These are phyloP conservation scores for Liopterus haemorrhoidalis DNA, from an alignment of 2,888 invertebrate species.

Conservation along the genomic window DNA sequence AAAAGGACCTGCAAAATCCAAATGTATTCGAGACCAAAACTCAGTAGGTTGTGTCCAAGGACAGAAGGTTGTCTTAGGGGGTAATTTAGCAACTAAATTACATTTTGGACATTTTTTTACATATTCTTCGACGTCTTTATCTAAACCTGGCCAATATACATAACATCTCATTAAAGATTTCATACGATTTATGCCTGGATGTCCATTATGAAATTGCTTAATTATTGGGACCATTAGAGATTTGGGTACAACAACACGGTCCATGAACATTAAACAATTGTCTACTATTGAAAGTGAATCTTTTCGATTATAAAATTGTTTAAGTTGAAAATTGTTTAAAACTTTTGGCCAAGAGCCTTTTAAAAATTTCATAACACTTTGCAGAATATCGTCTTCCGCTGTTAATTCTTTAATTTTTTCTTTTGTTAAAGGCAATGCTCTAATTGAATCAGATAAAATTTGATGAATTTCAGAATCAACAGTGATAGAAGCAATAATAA, in stretches of 20 bases:
- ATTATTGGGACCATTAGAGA: constrained; percentile 20
- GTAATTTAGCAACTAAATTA: constrained; percentile 29
- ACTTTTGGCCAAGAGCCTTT: not conserved
- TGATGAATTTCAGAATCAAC: too few relatives aligned
- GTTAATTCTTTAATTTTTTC: not conserved
- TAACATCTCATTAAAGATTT: constrained; percentile 31
- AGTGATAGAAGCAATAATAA: too few relatives aligned
- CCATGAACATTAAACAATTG: constrained; percentile 21
- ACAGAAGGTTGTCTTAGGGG: constrained; percentile 27
- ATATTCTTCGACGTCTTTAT: constrained; percentile 28
- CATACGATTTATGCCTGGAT: constrained; percentile 30
- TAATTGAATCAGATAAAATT: not conserved
- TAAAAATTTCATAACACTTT: not conserved
- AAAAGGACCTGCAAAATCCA: constrained; percentile 43
- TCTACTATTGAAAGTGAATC: not conserved
- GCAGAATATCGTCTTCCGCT: not conserved
- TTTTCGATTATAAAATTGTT: not conserved
- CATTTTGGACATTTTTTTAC: constrained; percentile 29
- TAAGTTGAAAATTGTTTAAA: too few relatives aligned
- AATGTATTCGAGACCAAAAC: constrained; percentile 40
- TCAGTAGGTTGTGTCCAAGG: constrained; percentile 30
- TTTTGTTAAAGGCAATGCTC: not conserved
- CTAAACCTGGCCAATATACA: constrained; percentile 31
- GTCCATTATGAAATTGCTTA: constrained; percentile 28
- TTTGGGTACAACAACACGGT: constrained; percentile 28